Evolutionary conservation across 2,888 invertebrate species (phyloP), one percentile per base, ranked within the genome.

Genomic region (Acleris literana): DNA sequence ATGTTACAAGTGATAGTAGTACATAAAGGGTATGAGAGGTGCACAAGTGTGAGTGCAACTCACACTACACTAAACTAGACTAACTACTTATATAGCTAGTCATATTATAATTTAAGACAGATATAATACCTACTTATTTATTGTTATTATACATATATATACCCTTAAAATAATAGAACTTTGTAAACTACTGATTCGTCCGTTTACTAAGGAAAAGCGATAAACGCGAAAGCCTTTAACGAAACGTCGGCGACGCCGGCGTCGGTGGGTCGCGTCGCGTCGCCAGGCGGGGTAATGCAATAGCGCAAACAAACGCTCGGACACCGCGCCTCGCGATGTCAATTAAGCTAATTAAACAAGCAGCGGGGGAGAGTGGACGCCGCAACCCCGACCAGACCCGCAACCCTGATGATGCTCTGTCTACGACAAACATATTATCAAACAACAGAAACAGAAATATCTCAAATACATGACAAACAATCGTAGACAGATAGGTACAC

Each of bases 281-380:
- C 77, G 78, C 70, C 68, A 76, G 77, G 75, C 76, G 75, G 70
- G 71, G 92, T 87, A 91, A 92, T 80, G 82, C 82, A 89, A 92
- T 90, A 91, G 83, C 76, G 83, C 90, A 92, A 91, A 92, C 90
- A 92, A 91, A 87, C 86, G 89, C 83, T 88, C 84, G 91, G 90
- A 90, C 91, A 90, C 85, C 89, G 85, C 89, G 86, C 89, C 91
- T 90, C 88, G 86, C 87, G 85, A 88, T 90, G 92, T 92, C 92
- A 92, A 92, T 92, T 92, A 92, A 86, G 90, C 90, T 92, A 92
- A 92, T 92, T 92, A 92, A 92, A 91, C 92, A 91, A 84, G 86
- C 82, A 83, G 83, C 73, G 84, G 85, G 89, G 86, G 85, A 84
- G 81, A 83, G 80, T 76, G 82, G 81, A 75, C 81, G 76, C 73